A percentile compares a stretch with the other conserved stretches of the same genome.
These are phyloP conservation scores for Zosterops japonicus DNA, from an alignment of 2,113 vertebrate species.

Conservation along the genomic window DNA sequence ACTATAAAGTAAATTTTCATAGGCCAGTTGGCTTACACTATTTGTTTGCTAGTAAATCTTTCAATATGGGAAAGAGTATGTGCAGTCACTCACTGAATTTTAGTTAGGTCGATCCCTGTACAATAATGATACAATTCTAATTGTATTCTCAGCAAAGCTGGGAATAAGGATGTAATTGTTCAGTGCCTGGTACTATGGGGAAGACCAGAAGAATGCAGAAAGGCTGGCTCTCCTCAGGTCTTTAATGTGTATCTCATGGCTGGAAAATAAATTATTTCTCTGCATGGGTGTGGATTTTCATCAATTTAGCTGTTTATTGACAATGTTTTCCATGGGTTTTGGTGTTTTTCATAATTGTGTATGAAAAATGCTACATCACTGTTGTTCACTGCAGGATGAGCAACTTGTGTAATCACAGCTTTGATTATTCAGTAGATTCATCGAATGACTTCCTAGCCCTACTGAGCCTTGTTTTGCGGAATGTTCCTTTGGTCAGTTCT, in stretches of 20 bases:
- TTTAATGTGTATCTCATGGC: not conserved
- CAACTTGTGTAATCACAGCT: not conserved
- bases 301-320: not conserved
- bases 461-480: not conserved
- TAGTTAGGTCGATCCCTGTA: not conserved
- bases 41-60: not conserved
- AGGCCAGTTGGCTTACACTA: not conserved
- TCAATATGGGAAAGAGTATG: not conserved
- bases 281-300: not conserved
- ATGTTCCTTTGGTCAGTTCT: not conserved
- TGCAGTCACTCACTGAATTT: not conserved
- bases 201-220: not conserved
- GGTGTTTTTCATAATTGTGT: not conserved
- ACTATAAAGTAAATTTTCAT: not conserved
- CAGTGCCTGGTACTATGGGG: accelerated
- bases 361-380: not conserved
- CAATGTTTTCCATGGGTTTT: not conserved
- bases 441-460: not conserved
- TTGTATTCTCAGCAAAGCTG: not conserved
- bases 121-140: not conserved
- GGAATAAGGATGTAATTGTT: not conserved
- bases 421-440: not conserved
- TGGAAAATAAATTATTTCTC: not conserved
- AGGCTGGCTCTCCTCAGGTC: not conserved
- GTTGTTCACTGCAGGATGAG: not conserved